phyloP scores from a whole-genome alignment of 1,140 invertebrate genomes.

The Macrostomum lignano region DNA sequence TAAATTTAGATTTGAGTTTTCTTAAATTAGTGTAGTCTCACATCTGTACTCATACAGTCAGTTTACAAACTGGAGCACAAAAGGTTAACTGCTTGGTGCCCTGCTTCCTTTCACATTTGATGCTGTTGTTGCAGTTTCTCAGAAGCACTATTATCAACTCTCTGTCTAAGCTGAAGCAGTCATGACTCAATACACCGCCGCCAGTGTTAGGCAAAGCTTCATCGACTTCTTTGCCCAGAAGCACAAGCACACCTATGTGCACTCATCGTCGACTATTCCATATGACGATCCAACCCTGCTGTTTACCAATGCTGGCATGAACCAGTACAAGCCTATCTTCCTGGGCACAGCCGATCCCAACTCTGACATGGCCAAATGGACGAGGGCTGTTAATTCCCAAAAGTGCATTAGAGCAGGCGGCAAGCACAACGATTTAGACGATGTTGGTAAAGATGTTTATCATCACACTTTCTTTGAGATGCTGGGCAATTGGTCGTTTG shows the following conservation, averaged over 20 bases:
- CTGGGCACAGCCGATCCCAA: slow-evolving; percentile 34
- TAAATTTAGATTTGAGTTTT: no score
- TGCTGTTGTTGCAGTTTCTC: no score
- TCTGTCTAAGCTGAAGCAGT: no score
- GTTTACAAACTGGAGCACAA: no score
- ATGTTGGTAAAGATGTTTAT: slow-evolving; percentile 60
- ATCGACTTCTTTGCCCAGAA: slow-evolving; percentile 76
- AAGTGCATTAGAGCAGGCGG: slow-evolving; percentile 81
- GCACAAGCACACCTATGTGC: slow-evolving; percentile 65
- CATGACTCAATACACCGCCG: slow-evolving; percentile 29
- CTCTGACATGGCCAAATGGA: slow-evolving; percentile 16
- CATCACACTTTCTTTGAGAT: slow-evolving; percentile 99
- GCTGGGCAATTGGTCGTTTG: slow-evolving; percentile 96
- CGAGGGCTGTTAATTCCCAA: slow-evolving; percentile 51
- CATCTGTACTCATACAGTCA: no score
- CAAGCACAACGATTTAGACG: slow-evolving; percentile 75
- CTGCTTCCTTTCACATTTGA: no score
- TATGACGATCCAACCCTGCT: slow-evolving; percentile 85
- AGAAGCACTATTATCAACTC: no score
- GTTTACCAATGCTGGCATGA: slow-evolving; percentile 94
- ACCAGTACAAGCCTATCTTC: slow-evolving; percentile 86
- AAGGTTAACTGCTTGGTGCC: no score
- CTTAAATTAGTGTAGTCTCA: no score
- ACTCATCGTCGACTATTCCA: slow-evolving; percentile 85
- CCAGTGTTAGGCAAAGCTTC: slow-evolving; percentile 55